A percentile compares a stretch with the other conserved stretches of the same genome.
These are phyloP conservation scores for Actenoides lindsayi DNA, from an alignment of 2,113 vertebrate species.

Conservation along the genomic window DNA sequence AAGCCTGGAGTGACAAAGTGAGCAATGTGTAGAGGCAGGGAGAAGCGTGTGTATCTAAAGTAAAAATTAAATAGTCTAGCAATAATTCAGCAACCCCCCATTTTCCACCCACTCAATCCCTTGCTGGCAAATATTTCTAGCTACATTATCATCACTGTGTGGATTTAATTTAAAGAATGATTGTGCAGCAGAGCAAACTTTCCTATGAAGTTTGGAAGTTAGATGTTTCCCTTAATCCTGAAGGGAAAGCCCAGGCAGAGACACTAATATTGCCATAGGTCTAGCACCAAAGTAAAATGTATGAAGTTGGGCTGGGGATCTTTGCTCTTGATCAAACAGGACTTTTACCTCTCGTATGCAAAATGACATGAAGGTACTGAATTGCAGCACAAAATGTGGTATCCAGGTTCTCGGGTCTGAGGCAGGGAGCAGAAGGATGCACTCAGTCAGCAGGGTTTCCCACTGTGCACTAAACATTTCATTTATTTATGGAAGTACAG, in stretches of 20 bases:
- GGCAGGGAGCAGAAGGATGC: not conserved
- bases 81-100: not conserved
- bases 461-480: not conserved
- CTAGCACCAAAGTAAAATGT: not conserved
- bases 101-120: slow-evolving; percentile 1
- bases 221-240: not conserved
- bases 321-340: not conserved
- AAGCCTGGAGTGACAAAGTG: not conserved
- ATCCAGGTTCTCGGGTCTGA: not conserved
- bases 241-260: not conserved
- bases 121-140: slow-evolving; percentile 42
- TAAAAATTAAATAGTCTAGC: slow-evolving; percentile 5
- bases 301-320: not conserved
- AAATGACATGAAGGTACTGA: not conserved
- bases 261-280: not conserved
- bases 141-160: not conserved
- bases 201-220: not conserved
- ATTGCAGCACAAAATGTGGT: not conserved
- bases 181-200: not conserved
- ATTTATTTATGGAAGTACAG: slow-evolving; percentile 42
- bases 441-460: not conserved
- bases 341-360: not conserved
- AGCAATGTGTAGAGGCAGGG: not conserved
- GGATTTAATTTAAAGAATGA: slow-evolving; percentile 1
- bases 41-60: not conserved